Conservation (phyloP, 2,113 vertebrate species). For the Cephalophus harveyi region DNA sequence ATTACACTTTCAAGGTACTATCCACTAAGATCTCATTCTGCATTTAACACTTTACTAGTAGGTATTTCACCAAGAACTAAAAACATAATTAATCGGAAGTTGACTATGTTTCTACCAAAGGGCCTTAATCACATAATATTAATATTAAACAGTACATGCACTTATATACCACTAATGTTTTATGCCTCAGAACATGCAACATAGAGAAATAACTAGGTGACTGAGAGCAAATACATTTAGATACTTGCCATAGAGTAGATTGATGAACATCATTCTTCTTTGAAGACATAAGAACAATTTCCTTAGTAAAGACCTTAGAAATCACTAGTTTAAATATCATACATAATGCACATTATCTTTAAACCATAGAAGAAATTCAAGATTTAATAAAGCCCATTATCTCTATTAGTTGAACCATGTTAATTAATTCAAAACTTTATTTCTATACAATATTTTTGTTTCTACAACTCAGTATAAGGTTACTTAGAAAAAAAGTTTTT, state of each 20-base stretch:
- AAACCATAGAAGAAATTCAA: background rate
- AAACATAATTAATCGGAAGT: background rate
- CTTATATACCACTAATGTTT: background rate
- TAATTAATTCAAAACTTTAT: background rate
- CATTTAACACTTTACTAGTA: background rate
- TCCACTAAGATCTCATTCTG: background rate
- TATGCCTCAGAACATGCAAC: background rate
- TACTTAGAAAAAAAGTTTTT: background rate
- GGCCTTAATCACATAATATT: background rate
- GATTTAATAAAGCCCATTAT: background rate
- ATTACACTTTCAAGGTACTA: background rate
- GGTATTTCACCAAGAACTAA: conserved; percentile 11
- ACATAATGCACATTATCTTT: background rate
- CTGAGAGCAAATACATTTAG: background rate
- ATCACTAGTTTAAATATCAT: background rate
- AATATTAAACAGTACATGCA: background rate
- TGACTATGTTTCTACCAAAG: background rate
- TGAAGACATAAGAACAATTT: background rate
- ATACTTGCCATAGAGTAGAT: background rate
- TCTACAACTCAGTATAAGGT: background rate
- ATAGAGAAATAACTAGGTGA: background rate
- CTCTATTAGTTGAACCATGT: background rate
- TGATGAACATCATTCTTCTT: background rate
- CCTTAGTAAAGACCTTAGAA: background rate
- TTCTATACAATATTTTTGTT: background rate